Evolutionary conservation across 2,888 invertebrate species (phyloP).

Genomic region (Macrosoma leucophasiata): DNA sequence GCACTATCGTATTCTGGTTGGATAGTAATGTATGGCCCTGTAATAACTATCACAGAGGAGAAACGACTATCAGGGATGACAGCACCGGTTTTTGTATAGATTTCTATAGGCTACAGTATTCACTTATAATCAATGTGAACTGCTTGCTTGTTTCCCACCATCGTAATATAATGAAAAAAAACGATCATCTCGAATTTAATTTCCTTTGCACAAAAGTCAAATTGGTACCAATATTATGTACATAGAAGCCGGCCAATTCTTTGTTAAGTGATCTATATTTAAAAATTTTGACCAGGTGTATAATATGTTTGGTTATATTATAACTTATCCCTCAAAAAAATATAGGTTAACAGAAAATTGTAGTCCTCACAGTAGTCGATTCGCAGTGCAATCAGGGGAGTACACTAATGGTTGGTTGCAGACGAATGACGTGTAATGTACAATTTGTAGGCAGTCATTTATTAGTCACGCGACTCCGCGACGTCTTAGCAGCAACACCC

Average conservation of each 20-base stretch:
- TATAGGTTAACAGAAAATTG: too few species aligned
- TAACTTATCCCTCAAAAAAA: too few species aligned
- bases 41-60: too few species aligned
- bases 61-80: too few species aligned
- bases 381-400: slow-evolving; percentile 66
- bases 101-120: too few species aligned
- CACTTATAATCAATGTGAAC: too few species aligned
- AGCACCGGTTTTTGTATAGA: too few species aligned
- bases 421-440: slow-evolving; percentile 60
- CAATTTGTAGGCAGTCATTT: slow-evolving; percentile 61
- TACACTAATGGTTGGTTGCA: slow-evolving; percentile 68
- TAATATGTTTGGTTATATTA: slow-evolving; percentile 37
- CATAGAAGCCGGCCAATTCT: slow-evolving; percentile 3
- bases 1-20: too few species aligned
- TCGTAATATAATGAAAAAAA: too few species aligned
- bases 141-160: too few species aligned
- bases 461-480: slow-evolving; percentile 56
- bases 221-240: slow-evolving; percentile 2
- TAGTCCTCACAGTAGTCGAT: slow-evolving; percentile 60
- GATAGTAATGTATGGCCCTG: too few species aligned
- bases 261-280: slow-evolving; percentile 13
- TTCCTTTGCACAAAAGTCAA: not conserved
- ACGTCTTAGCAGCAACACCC: slow-evolving; percentile 19
- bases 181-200: too few species aligned
- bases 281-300: slow-evolving; percentile 28